phyloP scores from a whole-genome alignment of 2,113 vertebrate species.

The Scalopus aquaticus region DNA sequence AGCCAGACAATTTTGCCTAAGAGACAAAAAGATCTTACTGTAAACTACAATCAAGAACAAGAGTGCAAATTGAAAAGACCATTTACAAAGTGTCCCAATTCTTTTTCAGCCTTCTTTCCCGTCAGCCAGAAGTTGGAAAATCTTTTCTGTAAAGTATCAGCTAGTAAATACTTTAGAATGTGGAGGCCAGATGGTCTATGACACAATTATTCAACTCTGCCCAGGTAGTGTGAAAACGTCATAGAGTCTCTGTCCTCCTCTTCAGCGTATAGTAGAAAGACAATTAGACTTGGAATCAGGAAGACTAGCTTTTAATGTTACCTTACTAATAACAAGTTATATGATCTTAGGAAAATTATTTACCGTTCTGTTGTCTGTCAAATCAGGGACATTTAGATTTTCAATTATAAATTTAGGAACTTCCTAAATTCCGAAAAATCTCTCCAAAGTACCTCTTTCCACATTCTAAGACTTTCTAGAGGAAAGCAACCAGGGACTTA shows the following conservation, averaged over 20 bases:
- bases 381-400: background rate
- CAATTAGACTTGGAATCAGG: background rate
- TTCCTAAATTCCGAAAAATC: background rate
- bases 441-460: background rate
- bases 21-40: background rate
- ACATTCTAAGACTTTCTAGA: background rate
- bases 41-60: background rate
- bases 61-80: background rate
- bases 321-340: background rate
- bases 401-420: too few relatives aligned
- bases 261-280: background rate
- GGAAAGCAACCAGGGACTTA: background rate
- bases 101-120: background rate
- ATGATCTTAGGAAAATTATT: background rate
- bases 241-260: background rate
- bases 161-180: conserved; percentile 9
- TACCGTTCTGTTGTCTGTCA: background rate
- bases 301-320: background rate
- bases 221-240: background rate
- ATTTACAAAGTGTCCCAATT: background rate
- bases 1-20: background rate
- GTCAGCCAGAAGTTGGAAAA: background rate
- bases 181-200: background rate
- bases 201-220: background rate
- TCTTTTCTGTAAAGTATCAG: background rate